Evolutionary conservation across 2,113 vertebrate species (phyloP).

Genomic region (Seriola quinqueradiata): DNA sequence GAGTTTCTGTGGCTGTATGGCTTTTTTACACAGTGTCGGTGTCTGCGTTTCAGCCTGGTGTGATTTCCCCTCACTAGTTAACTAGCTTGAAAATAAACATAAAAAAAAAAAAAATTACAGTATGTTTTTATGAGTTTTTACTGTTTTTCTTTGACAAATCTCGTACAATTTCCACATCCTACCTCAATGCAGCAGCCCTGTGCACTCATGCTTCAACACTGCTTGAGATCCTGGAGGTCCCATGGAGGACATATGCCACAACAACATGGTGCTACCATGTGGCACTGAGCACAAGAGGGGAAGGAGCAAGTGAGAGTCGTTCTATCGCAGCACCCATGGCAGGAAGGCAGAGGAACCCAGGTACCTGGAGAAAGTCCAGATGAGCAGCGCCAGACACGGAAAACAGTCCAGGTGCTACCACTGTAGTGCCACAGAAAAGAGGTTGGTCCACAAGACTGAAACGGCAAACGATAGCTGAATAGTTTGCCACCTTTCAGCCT

Average conservation of each 20-base stretch:
- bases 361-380: constrained; percentile 32
- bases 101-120: constrained; percentile 2
- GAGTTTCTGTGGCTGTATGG: constrained; percentile 31
- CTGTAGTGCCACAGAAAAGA: background rate
- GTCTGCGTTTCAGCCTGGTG: constrained; percentile 31
- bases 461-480: background rate
- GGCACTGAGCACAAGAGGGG: constrained; percentile 39
- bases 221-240: constrained; percentile 31
- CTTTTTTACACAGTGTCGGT: background rate
- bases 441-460: constrained; percentile 1
- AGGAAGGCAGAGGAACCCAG: constrained; percentile 43
- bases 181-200: background rate
- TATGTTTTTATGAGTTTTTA: background rate
- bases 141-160: background rate
- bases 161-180: background rate
- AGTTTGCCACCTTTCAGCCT: constrained; percentile 44
- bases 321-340: constrained; percentile 1
- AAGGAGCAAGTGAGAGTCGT: constrained; percentile 25
- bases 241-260: constrained; percentile 61
- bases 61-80: constrained; percentile 11
- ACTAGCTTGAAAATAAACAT: constrained; percentile 9
- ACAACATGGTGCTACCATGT: constrained; percentile 59
- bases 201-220: constrained; percentile 26
- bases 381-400: constrained; percentile 24
- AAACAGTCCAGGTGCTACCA: constrained; percentile 19